Conservation (phyloP, 2,113 vertebrate species). For the Tylochromis polylepis region DNA sequence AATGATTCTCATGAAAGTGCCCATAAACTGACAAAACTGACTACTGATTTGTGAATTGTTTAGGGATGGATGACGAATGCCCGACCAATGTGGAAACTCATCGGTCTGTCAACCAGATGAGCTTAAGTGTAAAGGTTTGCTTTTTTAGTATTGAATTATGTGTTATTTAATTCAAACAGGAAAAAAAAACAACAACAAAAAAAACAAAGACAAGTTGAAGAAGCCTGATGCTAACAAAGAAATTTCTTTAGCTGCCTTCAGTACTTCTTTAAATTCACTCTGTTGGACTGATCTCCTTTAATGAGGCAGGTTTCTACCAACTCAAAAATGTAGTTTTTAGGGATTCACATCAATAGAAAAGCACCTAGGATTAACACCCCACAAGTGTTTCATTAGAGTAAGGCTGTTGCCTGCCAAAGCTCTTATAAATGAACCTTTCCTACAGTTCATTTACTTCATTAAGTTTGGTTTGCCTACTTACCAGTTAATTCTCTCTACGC, state of each 20-base stretch:
- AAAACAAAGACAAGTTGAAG: neutral
- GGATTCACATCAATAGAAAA: neutral
- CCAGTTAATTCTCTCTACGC: neutral
- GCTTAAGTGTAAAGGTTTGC: neutral
- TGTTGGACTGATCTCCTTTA: neutral
- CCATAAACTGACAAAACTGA: neutral
- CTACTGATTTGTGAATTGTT: neutral
- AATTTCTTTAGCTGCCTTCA: neutral
- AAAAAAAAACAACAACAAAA: no score
- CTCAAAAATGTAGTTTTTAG: neutral
- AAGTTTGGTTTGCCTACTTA: neutral
- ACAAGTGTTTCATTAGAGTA: neutral
- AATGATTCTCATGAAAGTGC: neutral
- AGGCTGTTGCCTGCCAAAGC: neutral
- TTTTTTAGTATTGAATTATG: neutral
- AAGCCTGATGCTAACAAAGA: neutral
- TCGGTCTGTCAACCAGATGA: neutral
- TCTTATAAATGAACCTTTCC: neutral
- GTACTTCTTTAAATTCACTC: neutral
- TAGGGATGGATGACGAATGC: fast-evolving
- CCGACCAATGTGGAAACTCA: neutral
- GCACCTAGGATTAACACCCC: neutral
- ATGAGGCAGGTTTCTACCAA: neutral
- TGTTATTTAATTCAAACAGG: fast-evolving
- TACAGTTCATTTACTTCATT: neutral